Percentiles rank a stretch among this genome's conserved stretches.
Evolutionary conservation across 2,888 invertebrate genomes (phyloP).

Genomic region (Acleris holmiana): DNA sequence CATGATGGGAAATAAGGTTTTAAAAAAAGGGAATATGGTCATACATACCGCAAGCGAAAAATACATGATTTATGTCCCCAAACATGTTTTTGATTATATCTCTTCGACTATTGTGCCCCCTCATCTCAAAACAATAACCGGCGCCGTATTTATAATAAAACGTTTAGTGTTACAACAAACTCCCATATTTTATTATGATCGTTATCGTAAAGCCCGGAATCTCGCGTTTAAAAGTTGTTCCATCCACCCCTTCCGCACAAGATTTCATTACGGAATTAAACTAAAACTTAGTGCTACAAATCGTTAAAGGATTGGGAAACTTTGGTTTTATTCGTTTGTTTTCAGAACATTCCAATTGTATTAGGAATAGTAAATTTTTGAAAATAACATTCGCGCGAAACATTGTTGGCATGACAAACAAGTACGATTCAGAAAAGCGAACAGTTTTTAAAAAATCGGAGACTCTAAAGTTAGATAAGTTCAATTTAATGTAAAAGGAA

Average conservation of each 20-base stretch:
- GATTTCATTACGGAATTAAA: slow-evolving; percentile 79
- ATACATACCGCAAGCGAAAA: no score
- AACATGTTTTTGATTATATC: no score
- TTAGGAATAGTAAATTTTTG: background rate
- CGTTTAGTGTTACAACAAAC: slow-evolving; percentile 81
- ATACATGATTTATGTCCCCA: no score
- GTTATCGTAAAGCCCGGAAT: slow-evolving; percentile 79
- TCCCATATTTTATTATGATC: slow-evolving; percentile 84
- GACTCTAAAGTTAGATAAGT: no score
- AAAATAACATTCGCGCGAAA: background rate
- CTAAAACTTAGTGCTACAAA: slow-evolving; percentile 52
- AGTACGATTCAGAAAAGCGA: no score
- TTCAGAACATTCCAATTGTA: slow-evolving; percentile 1
- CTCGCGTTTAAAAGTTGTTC: slow-evolving; percentile 73
- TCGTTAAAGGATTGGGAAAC: slow-evolving; percentile 34
- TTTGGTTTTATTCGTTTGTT: slow-evolving; percentile 40
- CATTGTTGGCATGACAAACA: no score
- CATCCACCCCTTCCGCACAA: slow-evolving; percentile 48
- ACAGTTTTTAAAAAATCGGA: no score
- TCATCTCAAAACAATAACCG: slow-evolving; percentile 56
- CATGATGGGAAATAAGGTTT: no score
- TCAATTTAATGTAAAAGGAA: no score
- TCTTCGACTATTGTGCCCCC: background rate
- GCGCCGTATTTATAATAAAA: slow-evolving; percentile 77
- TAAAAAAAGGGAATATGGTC: no score